Conservation (phyloP, 2,797 vertebrate genomes). For the Lithobates pipiens region DNA sequence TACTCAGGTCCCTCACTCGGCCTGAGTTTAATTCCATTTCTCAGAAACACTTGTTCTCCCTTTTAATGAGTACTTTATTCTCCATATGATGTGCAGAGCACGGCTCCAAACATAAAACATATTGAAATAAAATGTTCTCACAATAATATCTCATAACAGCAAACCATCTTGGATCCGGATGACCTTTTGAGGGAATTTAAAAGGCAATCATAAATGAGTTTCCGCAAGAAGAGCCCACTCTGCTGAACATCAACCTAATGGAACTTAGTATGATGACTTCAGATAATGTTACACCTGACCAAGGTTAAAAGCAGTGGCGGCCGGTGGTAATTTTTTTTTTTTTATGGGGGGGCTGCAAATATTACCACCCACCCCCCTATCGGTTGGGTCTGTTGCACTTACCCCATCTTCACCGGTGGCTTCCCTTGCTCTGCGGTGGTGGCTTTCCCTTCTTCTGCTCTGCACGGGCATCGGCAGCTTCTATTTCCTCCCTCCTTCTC, state of each 20-base stretch:
- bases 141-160: not conserved
- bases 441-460: no score
- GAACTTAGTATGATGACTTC: not conserved
- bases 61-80: not conserved
- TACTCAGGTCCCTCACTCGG: not conserved
- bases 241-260: not conserved
- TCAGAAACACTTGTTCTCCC: not conserved
- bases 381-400: no score
- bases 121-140: conserved; percentile 14
- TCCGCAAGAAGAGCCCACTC: not conserved
- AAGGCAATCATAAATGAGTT: not conserved
- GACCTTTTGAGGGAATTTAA: not conserved
- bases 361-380: no score
- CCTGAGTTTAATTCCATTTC: not conserved
- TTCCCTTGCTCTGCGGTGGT: no score
- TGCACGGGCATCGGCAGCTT: no score
- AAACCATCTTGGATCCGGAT: conserved; percentile 22
- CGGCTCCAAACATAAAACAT: not conserved
- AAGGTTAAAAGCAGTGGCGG: no score
- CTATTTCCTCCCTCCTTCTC: no score
- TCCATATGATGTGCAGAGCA: not conserved
- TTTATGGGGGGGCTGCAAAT: no score
- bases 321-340: no score
- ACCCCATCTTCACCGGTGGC: no score
- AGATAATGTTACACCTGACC: no score